A percentile compares a stretch with the other conserved stretches of the same genome.
These are phyloP conservation scores for Cinclus cinclus DNA, from an alignment of 2,113 vertebrate species.

Conservation along the genomic window DNA sequence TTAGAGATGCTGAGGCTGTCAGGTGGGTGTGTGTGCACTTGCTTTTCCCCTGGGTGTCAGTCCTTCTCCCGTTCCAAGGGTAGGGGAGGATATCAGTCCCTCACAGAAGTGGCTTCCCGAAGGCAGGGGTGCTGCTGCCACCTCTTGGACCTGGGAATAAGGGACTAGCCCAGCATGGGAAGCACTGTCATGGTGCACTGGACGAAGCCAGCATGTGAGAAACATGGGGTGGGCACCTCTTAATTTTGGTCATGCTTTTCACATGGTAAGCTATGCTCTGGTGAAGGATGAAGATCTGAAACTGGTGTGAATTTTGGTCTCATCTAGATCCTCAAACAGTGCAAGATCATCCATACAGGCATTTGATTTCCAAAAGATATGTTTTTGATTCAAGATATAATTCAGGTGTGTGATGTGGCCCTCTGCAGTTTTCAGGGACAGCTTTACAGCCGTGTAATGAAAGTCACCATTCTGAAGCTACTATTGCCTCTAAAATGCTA, in stretches of 20 bases:
- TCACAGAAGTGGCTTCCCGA: rapidly evolving
- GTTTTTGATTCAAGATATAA: neutral
- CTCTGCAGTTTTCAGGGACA: neutral
- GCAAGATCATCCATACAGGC: neutral
- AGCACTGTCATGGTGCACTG: neutral
- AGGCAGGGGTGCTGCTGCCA: slow-evolving; percentile 18
- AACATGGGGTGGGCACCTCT: rapidly evolving
- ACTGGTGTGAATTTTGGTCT: neutral
- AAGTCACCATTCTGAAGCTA: neutral
- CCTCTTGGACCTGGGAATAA: slow-evolving; percentile 2
- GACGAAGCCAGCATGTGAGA: rapidly evolving
- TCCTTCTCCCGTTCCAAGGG: neutral
- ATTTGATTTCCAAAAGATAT: neutral
- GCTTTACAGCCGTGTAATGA: neutral
- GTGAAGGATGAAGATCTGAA: neutral
- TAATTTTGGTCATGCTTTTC: neutral
- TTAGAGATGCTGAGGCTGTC: neutral
- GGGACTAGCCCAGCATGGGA: neutral
- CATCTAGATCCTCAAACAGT: neutral
- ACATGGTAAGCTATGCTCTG: neutral
- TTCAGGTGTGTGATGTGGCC: neutral
- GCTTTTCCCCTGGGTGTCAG: neutral
- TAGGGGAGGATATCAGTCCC: neutral
- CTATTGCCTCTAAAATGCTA: neutral
- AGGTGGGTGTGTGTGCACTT: no score